These are phyloP conservation scores for Panopea generosa DNA, from an alignment of 2,888 invertebrate species.

Conservation along the genomic window DNA sequence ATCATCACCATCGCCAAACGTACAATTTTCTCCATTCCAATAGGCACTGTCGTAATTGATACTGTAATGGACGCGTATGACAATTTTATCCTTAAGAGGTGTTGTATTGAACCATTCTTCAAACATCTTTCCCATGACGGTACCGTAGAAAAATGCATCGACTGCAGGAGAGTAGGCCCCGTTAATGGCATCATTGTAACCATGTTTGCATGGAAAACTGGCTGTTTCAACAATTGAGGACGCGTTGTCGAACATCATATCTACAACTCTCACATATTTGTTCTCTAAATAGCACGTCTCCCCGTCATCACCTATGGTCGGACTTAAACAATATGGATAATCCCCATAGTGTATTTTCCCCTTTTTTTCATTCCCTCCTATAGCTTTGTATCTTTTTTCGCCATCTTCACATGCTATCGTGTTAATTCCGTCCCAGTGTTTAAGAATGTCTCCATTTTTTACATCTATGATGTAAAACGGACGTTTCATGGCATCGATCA, in stretches of 20 bases:
- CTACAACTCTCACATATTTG: too few relatives aligned
- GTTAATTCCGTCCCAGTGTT: constrained; percentile 57
- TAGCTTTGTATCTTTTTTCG: constrained; percentile 29
- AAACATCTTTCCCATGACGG: constrained; percentile 66
- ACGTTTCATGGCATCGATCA: constrained; percentile 67
- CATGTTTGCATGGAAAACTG: too few relatives aligned
- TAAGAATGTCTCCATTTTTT: too few relatives aligned
- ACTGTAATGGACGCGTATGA: constrained; percentile 70
- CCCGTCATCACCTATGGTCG: too few relatives aligned
- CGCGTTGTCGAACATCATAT: constrained; percentile 45
- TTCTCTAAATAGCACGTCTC: too few relatives aligned
- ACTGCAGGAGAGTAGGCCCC: constrained; percentile 66
- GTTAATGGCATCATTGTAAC: constrained; percentile 62
- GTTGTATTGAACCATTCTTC: constrained; percentile 63
- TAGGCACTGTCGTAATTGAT: constrained; percentile 66
- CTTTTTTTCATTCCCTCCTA: constrained; percentile 67
- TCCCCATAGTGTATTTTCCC: constrained; percentile 65
- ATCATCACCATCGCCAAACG: constrained; percentile 69
- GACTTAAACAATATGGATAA: too few relatives aligned
- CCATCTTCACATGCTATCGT: constrained; percentile 36
- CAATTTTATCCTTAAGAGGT: constrained; percentile 44
- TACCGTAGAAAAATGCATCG: too few relatives aligned
- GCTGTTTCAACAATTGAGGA: constrained; percentile 42
- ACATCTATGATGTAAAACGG: too few relatives aligned
- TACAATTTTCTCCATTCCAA: constrained; percentile 68